Conservation (phyloP, 53 echinoderm and acorn worm genomes). For the Luidia sarsii region DNA sequence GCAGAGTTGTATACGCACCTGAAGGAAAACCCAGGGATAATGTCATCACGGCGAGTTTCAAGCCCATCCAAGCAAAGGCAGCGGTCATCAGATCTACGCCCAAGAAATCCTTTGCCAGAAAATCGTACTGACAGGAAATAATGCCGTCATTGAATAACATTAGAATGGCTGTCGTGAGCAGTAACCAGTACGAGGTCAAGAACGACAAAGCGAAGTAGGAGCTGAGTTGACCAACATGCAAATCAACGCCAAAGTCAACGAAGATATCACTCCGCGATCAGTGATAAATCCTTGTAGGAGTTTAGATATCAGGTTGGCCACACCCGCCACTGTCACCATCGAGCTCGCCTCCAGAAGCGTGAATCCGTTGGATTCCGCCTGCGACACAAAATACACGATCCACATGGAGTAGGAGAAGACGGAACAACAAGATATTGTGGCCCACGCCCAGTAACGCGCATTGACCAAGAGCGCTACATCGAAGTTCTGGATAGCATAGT, state of each 20-base stretch:
- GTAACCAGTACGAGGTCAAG: neutral
- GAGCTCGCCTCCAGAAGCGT: neutral
- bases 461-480: neutral
- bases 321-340: conserved; percentile 4
- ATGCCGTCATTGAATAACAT: neutral
- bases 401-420: conserved; percentile 2
- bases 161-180: neutral
- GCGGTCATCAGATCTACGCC: conserved; percentile 10
- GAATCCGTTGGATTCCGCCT: conserved; percentile 12
- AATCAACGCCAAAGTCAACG: neutral
- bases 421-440: neutral
- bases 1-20: too few relatives aligned
- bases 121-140: neutral
- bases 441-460: neutral
- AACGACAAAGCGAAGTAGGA: neutral
- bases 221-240: neutral
- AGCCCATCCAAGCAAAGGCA: conserved; percentile 4
- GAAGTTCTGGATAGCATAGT: neutral
- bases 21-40: conserved; percentile 10
- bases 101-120: neutral
- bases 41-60: neutral
- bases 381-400: conserved; percentile 20
- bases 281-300: neutral
- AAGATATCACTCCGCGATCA: neutral
- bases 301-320: neutral